Conservation (phyloP, 2,888 invertebrate genomes). For the Latrodectus elegans region DNA sequence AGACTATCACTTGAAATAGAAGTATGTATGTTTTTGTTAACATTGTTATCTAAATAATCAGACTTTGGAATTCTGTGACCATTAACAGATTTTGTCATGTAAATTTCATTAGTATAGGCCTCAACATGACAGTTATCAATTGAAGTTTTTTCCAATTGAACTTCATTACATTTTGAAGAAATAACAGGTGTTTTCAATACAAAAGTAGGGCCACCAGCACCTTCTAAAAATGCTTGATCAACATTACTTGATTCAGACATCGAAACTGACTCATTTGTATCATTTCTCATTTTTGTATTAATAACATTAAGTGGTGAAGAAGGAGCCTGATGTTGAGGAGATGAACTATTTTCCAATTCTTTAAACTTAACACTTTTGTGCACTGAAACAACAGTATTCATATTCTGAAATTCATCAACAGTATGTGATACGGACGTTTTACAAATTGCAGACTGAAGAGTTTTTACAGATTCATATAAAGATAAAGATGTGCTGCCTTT, state of each 20-base stretch:
- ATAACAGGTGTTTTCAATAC: neutral
- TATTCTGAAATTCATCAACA: neutral
- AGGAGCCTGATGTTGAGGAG: too few relatives aligned
- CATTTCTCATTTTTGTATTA: neutral
- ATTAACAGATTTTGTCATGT: too few relatives aligned
- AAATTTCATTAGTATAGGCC: too few relatives aligned
- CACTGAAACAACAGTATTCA: too few relatives aligned
- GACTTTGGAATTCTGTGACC: too few relatives aligned
- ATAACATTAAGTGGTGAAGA: neutral
- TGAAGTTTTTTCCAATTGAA: neutral
- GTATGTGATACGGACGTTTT: neutral
- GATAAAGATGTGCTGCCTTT: slow-evolving; percentile 27
- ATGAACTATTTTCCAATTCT: too few relatives aligned
- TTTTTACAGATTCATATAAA: slow-evolving; percentile 50
- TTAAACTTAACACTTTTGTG: too few relatives aligned
- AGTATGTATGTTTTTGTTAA: too few relatives aligned
- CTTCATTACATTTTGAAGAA: neutral
- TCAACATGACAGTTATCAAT: neutral
- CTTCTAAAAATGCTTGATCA: neutral
- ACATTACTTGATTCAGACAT: neutral
- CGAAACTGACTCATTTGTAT: neutral
- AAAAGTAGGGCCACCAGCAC: neutral
- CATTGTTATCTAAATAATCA: too few relatives aligned
- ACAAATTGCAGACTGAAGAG: slow-evolving; percentile 24
- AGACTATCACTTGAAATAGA: too few relatives aligned